Base-by-base conservation (phyloP, 2,113 vertebrate genomes). In the Gambusia holbrooki region DNA sequence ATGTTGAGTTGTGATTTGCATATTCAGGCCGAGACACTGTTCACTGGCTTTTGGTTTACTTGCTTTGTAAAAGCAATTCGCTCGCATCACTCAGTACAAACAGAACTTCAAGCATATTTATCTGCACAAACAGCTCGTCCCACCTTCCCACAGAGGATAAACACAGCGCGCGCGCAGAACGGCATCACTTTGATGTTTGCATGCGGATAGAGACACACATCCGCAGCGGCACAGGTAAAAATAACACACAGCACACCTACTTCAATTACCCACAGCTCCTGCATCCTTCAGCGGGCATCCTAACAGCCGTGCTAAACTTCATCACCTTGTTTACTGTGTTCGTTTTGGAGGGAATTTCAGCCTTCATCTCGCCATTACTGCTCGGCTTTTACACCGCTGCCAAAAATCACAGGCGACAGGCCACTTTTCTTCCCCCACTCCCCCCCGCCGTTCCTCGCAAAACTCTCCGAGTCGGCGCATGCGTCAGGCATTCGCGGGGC, bases 401-500 rank as follows among this genome's bases (percentile, higher is more conserved):
- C 92, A 93, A 94, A 58, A 94, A 96, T 95, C 95, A 95, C 88
- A 92, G 90, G 90, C 94, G 95, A 96, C 94, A 95, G 95, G 89
- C 91, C 94, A 94, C 94, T 95, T 95, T 96, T 10, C 10, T 10
- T 37, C 33, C 33, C 33, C 1, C 35, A 8, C 33, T 1, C 8
- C 33, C 83, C 82, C 78, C 85, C 33, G 85, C 91, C 79, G 88
- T 89, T 80, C 84, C 8, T 14, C 77, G 37, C 68, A 80, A 81
- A 71, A 79, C 65, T 63, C 13, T 32, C 71, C 35, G 25, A 32
- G 74, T 42, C 77, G 17, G 61, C 4, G 14, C 28, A 0, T 4
- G 29, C 80, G 81, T 89, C 94, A 86, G 72, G 83, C 87, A 86
- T 94, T 94, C 95, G 95, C 95, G 82, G 92, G 77, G 91, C 35